Evolutionary conservation across 53 echinoderm and acorn worm genomes (phyloP), one percentile per base, ranked within the genome.

Genomic region (Antedon mediterranea): DNA sequence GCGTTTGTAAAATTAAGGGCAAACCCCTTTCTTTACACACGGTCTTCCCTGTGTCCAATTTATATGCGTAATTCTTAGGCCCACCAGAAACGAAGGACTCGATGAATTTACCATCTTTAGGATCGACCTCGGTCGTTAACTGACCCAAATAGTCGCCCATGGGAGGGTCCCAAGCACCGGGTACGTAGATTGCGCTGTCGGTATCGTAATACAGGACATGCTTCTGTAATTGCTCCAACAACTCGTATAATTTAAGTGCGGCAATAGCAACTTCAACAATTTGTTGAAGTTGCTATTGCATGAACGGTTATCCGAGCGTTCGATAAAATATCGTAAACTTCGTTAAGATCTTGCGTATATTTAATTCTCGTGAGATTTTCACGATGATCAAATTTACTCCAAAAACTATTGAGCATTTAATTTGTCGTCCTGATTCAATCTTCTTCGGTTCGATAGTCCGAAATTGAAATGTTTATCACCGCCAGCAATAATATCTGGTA

Each of bases 151-250:
- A 87, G 28, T 76, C 43, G 3, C 90, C 83, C 2, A 78, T 26
- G 9, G 81, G 77, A 8, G 83, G 85, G 27, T 86, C 73, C 43
- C 82, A 85, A 4, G 32, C 75, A 4, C 90, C 87, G 0, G 30
- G 31, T 0, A 85, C n/a, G 74, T 85, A 87, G 0, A 90, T 75
- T 71, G n/a, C n/a, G 29, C 85, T 85, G 34, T 90, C 87, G 0
- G 90, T 90, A 37, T 90, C 85, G 71, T 82, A 87, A 34, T 90
- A n/a, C n/a, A n/a, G n/a, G n/a, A n/a, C n/a, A n/a, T n/a, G n/a
- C n/a, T n/a, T n/a, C n/a, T n/a, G n/a, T 34, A 90, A 70, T 0
- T 44, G 8, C 34, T 90, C 83, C 0, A 87, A 41, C 0, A 82
- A 34, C 0, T 77, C 71, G 43, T 82, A 87, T 30, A 90, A 11